Conservation (phyloP, 2,888 invertebrate genomes). For the Mylabris sibirica region DNA sequence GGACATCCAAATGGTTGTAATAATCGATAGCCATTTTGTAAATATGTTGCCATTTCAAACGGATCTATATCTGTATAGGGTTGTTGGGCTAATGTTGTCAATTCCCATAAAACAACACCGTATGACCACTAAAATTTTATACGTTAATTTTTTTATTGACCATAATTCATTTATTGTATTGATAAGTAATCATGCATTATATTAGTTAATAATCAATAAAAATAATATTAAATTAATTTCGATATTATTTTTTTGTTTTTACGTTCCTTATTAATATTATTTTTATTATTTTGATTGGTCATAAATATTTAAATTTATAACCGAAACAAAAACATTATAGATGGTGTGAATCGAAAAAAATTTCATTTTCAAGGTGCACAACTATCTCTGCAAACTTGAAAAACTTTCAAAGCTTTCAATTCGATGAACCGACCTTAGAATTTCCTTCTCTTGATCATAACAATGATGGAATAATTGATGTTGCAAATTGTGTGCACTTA, state of each 20-base stretch:
- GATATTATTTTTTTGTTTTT: not conserved
- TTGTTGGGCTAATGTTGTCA: slow-evolving; percentile 88
- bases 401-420: slow-evolving; percentile 21
- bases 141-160: too few relatives aligned
- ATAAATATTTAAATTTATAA: slow-evolving; percentile 5
- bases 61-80: slow-evolving; percentile 93
- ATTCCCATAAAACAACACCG: slow-evolving; percentile 94
- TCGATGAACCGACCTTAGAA: slow-evolving; percentile 2
- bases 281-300: slow-evolving; percentile 1
- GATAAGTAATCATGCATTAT: not conserved
- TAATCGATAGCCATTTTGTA: slow-evolving; percentile 88
- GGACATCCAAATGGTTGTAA: slow-evolving; percentile 94
- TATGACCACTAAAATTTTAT: slow-evolving; percentile 82
- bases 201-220: not conserved
- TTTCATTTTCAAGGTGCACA: slow-evolving; percentile 43
- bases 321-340: slow-evolving; percentile 6
- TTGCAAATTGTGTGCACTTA: slow-evolving; percentile 17
- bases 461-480: not conserved
- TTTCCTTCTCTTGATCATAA: slow-evolving; percentile 10
- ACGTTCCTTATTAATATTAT: not conserved
- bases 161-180: not conserved
- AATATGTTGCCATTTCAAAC: slow-evolving; percentile 86
- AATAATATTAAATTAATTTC: not conserved
- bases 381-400: slow-evolving; percentile 36
- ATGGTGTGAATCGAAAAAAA: slow-evolving; percentile 22